Evolutionary conservation across 2,888 invertebrate species (phyloP), one percentile per base, ranked within the genome.

Genomic region (Drosophila picticornis): DNA sequence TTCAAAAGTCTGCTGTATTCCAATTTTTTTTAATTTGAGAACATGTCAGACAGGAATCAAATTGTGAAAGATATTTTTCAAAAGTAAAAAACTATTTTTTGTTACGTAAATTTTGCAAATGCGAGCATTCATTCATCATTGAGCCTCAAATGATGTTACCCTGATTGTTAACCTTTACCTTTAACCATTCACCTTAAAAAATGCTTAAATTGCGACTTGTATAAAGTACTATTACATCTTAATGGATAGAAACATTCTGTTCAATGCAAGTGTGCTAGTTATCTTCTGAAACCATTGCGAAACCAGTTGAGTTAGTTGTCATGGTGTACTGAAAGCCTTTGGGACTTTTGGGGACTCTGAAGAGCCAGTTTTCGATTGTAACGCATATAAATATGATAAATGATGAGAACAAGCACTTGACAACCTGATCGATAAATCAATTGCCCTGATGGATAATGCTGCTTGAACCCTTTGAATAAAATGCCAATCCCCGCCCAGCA

Each of bases 361-460:
- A 79, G 58, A 27, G 57, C 53, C 64, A 59, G 55, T 32, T 57
- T 72, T 76, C 70, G 72, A 72, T 71, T 77, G 74, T 77, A 72
- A 75, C 80, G 76, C 81, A 82, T 81, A 75, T 83, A 84, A 89
- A 86, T 84, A 83, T 82, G 87, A 87, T 80, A 83, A 83, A 83
- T 71, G 83, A 84, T 80, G 85, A 88, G 88, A 88, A 90, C 80
- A 80, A 75, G 78, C 79, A 83, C 91, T 91, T 90, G 88, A 90
- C 80, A 82, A 85, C 72, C 85, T 90, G 91, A 91, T 90, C 90
- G 90, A 90, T 90, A 90, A 91, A 91, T 88, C 91, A 91, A 89
- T 90, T 85, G 88, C 79, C 76, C 76, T 64, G 80, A 60, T 74
- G 76, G 81, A 88, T 86, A 84, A 77, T 77, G 77, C 79, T 75